Percentiles rank a stretch among this genome's conserved stretches.
These are phyloP conservation scores for Crioceris asparagi DNA, from an alignment of 2,888 invertebrate species.

Conservation along the genomic window DNA sequence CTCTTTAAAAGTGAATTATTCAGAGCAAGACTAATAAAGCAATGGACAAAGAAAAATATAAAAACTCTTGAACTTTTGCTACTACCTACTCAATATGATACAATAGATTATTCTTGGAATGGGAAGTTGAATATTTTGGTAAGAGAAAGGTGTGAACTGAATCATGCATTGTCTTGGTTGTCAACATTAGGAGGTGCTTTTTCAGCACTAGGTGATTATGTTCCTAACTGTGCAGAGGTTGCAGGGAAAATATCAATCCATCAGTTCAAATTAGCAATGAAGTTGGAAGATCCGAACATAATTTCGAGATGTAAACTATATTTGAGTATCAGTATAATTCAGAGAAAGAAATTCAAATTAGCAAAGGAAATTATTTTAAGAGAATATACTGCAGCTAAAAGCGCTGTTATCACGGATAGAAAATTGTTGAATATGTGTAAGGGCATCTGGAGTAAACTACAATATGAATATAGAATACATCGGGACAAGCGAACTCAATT, in stretches of 20 bases:
- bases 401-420: constrained; percentile 41
- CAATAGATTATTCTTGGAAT: constrained; percentile 60
- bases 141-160: constrained; percentile 62
- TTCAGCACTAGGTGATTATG: constrained; percentile 77
- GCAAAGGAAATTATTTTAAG: constrained; percentile 52
- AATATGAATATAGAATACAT: constrained; percentile 40
- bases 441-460: constrained; percentile 77
- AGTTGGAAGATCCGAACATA: constrained; percentile 71
- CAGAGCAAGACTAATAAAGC: constrained; percentile 19
- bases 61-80: constrained; percentile 25
- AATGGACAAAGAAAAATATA: constrained; percentile 8
- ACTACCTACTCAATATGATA: constrained; percentile 47
- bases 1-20: constrained; percentile 24
- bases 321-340: constrained; percentile 77
- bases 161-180: constrained; percentile 84
- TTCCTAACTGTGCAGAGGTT: constrained; percentile 66
- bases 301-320: constrained; percentile 78
- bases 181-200: constrained; percentile 95
- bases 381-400: constrained; percentile 42
- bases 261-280: constrained; percentile 71
- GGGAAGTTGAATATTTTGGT: constrained; percentile 39
- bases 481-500: background rate
- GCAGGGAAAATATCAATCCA: constrained; percentile 80
- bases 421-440: constrained; percentile 70
- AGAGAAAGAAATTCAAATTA: constrained; percentile 56